Conservation (phyloP, 2,797 vertebrate genomes). For the Crax fasciolata region DNA sequence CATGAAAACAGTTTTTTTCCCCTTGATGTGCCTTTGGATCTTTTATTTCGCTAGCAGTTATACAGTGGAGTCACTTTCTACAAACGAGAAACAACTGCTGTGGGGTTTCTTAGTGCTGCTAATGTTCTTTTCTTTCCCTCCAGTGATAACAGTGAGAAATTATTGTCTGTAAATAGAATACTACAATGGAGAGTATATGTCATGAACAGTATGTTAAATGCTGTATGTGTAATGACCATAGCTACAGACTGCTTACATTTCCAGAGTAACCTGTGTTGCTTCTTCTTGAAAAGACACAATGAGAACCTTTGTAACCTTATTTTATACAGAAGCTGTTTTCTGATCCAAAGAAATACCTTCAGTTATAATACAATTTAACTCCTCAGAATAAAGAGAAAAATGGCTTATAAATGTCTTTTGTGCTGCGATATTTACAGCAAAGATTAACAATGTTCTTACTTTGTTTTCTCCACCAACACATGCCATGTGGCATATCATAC, state of each 20-base stretch:
- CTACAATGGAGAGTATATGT: conserved; percentile 52
- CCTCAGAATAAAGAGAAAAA: conserved; percentile 29
- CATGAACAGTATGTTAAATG: conserved; percentile 58
- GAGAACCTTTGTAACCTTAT: background rate
- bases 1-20: conserved; percentile 67
- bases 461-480: conserved; percentile 29
- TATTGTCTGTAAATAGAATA: conserved; percentile 74
- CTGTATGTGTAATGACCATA: background rate
- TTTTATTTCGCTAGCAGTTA: conserved; percentile 63
- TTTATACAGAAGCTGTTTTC: background rate
- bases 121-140: conserved; percentile 66
- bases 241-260: background rate
- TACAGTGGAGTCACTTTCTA: conserved; percentile 56
- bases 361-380: conserved; percentile 15
- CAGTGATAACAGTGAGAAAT: conserved; percentile 72
- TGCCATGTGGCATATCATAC: background rate
- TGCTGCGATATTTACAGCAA: conserved; percentile 35
- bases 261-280: background rate
- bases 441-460: conserved; percentile 13
- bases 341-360: background rate
- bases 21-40: conserved; percentile 67
- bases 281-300: conserved; percentile 16
- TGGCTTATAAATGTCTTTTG: background rate
- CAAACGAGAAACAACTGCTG: conserved; percentile 53
- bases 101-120: conserved; percentile 52